phyloP scores from a whole-genome alignment of 2,797 vertebrate genomes.

The Simalia tracyae region DNA sequence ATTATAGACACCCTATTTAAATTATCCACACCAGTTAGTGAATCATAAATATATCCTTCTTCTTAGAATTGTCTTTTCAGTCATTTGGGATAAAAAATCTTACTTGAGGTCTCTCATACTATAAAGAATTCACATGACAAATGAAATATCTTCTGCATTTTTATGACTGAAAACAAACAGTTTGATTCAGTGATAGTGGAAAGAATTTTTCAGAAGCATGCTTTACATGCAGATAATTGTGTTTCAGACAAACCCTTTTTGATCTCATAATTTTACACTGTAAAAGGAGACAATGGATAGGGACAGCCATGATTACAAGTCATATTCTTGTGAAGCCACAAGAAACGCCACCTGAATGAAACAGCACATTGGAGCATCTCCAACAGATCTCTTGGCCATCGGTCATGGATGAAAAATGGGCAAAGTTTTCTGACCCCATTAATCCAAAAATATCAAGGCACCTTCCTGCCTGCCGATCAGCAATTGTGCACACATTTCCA shows the following conservation, averaged over 20 bases:
- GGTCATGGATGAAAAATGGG: background rate
- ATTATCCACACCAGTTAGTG: background rate
- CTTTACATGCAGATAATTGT: background rate
- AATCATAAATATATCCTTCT: background rate
- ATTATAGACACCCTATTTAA: slow-evolving; percentile 23
- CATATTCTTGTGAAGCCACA: background rate
- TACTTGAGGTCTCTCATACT: background rate
- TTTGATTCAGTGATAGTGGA: background rate
- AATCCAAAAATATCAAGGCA: background rate
- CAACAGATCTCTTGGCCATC: background rate
- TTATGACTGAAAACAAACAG: background rate
- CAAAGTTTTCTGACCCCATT: background rate
- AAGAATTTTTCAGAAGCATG: background rate
- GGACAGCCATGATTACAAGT: background rate
- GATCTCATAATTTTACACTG: background rate
- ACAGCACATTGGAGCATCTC: background rate
- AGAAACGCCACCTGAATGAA: background rate
- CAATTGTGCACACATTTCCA: background rate
- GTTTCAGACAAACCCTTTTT: background rate
- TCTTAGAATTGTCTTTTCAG: slow-evolving; percentile 34
- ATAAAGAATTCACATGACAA: background rate
- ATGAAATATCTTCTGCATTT: background rate
- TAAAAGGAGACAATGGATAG: background rate
- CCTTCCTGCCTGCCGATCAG: background rate
- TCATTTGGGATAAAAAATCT: background rate